Evolutionary conservation across 1,140 invertebrate genomes (phyloP).

Genomic region (Drosophila malerkotliana): DNA sequence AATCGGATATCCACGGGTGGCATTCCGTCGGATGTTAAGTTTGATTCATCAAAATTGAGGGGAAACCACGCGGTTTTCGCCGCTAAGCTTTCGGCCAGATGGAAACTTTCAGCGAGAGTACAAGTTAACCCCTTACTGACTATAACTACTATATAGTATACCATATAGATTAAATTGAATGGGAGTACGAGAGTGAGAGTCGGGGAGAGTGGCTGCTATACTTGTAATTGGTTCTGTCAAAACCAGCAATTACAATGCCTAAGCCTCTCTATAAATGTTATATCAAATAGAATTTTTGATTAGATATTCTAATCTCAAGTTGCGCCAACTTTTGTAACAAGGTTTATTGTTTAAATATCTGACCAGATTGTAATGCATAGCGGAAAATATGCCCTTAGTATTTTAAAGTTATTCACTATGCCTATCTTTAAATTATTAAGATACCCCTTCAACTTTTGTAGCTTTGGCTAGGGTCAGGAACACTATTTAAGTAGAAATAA

Average conservation of each 20-base stretch:
- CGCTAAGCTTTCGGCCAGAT: conserved; percentile 19
- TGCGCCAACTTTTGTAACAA: neutral
- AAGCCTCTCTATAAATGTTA: conserved; percentile 37
- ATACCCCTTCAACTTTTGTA: neutral
- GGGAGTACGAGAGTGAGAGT: neutral
- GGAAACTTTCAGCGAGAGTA: conserved; percentile 29
- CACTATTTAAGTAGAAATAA: neutral
- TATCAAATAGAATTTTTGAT: conserved; percentile 32
- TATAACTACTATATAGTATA: conserved; percentile 1
- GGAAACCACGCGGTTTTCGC: conserved; percentile 42
- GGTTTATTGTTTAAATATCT: neutral
- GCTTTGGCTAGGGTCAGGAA: neutral
- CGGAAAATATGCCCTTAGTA: too few relatives aligned
- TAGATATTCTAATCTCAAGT: conserved; percentile 19
- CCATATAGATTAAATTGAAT: conserved; percentile 2
- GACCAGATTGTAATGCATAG: neutral
- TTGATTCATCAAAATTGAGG: conserved; percentile 46
- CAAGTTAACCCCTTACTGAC: conserved; percentile 8
- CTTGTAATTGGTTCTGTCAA: conserved; percentile 76
- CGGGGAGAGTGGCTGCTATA: conserved; percentile 20
- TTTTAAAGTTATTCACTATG: neutral
- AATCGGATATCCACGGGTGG: conserved; percentile 15
- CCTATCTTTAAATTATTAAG: neutral
- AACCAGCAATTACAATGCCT: conserved; percentile 54
- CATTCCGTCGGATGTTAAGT: conserved; percentile 29